Conservation (phyloP, 2,797 vertebrate genomes). For the Pangasius mekongensis region DNA sequence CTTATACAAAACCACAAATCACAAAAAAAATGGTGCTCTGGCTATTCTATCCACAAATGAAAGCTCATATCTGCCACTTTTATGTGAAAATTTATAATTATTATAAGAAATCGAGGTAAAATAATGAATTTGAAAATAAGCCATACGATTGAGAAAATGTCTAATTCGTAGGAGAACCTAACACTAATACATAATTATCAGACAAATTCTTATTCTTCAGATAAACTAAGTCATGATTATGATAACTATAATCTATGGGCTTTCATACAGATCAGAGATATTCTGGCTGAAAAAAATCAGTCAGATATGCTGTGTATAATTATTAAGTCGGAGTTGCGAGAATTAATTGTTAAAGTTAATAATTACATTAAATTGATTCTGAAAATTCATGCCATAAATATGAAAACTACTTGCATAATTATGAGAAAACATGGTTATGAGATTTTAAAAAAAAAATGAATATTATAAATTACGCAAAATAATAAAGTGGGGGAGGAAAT, state of each 20-base stretch:
- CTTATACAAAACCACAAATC: not conserved
- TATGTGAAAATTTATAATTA: not conserved
- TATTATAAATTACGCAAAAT: not conserved
- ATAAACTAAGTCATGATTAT: not conserved
- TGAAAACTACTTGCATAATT: too few species aligned
- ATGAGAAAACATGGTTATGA: not conserved
- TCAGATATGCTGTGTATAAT: not conserved
- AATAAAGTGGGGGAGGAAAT: not conserved
- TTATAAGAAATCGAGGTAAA: too few species aligned
- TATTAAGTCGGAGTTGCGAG: not conserved
- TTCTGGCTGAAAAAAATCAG: too few species aligned
- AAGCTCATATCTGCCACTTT: not conserved
- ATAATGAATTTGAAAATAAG: too few species aligned
- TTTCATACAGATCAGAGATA: too few species aligned
- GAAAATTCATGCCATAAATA: not conserved
- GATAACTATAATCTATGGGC: not conserved
- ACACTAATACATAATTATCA: too few species aligned
- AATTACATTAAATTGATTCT: not conserved
- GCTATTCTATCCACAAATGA: not conserved
- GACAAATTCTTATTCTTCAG: too few species aligned
- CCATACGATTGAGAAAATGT: too few species aligned
- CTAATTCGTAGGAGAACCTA: too few species aligned
- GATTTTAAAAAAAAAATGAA: not conserved
- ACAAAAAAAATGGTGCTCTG: not conserved
- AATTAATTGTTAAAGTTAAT: too few species aligned